phyloP scores from a whole-genome alignment of 2,113 vertebrate genomes.

The Cheilinus undulatus region DNA sequence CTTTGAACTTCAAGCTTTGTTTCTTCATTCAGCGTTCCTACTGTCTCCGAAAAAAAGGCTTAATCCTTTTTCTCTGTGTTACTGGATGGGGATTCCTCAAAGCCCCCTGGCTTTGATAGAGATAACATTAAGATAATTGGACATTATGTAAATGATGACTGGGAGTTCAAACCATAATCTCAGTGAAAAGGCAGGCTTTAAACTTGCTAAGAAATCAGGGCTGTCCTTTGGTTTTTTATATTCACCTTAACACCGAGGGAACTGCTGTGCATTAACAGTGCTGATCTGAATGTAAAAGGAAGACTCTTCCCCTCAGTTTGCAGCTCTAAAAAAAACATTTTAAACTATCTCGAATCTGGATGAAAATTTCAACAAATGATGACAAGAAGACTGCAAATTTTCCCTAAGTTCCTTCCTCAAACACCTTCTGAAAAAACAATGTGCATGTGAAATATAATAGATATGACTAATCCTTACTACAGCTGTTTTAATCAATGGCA shows the following conservation, averaged over 20 bases:
- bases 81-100: slow-evolving; percentile 66
- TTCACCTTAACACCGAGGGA: slow-evolving; percentile 28
- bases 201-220: slow-evolving; percentile 37
- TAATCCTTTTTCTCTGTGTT: slow-evolving; percentile 45
- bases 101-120: slow-evolving; percentile 61
- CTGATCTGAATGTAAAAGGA: background rate
- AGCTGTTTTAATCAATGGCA: too few relatives aligned
- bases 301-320: slow-evolving; percentile 6
- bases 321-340: slow-evolving; percentile 6
- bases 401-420: background rate
- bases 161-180: slow-evolving; percentile 50
- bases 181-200: slow-evolving; percentile 32
- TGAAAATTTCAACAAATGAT: slow-evolving; percentile 1
- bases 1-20: slow-evolving; percentile 72
- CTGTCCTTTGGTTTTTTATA: slow-evolving; percentile 30
- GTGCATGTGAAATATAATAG: background rate
- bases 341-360: background rate
- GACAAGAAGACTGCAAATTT: background rate
- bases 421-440: background rate
- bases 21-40: slow-evolving; percentile 56
- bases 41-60: slow-evolving; percentile 24
- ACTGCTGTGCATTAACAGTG: slow-evolving; percentile 10
- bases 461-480: too few relatives aligned
- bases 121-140: slow-evolving; percentile 75
- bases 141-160: slow-evolving; percentile 75